Base-by-base conservation (phyloP, 2,797 vertebrate genomes). In the Todus mexicanus region DNA sequence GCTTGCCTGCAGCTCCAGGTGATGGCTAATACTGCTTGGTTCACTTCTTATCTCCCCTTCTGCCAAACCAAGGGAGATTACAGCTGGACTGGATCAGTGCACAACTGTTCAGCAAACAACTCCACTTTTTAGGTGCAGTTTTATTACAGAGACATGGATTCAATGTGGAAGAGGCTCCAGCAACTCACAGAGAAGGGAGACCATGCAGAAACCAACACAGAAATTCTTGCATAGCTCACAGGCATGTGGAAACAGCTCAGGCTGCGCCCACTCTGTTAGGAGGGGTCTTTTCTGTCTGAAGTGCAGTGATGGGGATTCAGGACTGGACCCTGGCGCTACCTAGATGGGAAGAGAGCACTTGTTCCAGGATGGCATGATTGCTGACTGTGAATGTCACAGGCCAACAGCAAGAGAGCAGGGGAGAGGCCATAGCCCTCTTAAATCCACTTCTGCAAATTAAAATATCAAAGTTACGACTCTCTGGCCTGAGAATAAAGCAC, bases 21-120 rank as follows among this genome's bases (percentile, higher is more conserved):
- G 73, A 83, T 35, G 2, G 0, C 33, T 60, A 18, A 25, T n/a
- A 61, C 17, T 40, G n/a, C 25, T 78, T 63, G 0, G 0, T 75
- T 80, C 61, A 40, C 40, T 72, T 45, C 64, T 63, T 6, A 11
- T 26, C 42, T 60, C 60, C 20, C 75, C 38, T 66, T 61, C 73
- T 54, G 50, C 53, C 54, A 65, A 84, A 66, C 7, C 51, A 78
- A 79, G 21, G 12, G 22, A 90, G 43, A 37, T 70, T 40, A 73
- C 11, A 57, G 40, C 42, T 80, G 27, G 89, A 64, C 20, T 74
- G 53, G 26, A 85, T 57, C 61, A 31, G 61, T 17, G 85, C 12
- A 68, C 26, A 78, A 35, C 17, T 4, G 1, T 45, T 69, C 31
- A 59, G 25, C 31, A 90, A 92, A 65, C 15, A 77, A 38, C 35